Base-by-base conservation (phyloP, 1,140 invertebrate genomes). In the Bradynema listronoti region DNA sequence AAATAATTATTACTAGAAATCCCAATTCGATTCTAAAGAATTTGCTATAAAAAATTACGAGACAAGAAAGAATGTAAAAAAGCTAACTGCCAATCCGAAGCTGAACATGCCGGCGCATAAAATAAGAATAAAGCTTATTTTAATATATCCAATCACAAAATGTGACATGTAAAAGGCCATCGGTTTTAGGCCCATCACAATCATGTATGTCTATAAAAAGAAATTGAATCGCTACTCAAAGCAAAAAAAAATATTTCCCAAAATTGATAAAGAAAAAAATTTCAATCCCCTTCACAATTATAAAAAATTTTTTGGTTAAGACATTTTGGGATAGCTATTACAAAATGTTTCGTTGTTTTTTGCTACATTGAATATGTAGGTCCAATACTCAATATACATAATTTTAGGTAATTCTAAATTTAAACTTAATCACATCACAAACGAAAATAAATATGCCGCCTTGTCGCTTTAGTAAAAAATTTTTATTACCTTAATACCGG, bases 101-200 rank as follows among this genome's bases (percentile, higher is more conserved):
- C 39, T 29, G 22, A 65, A 63, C 11, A 46, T 27, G 4, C n/a
- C 56, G 1, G 63, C 33, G 1, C 58, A 60, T 19, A 56, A 46
- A 14, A 22, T 36, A 14, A 65, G 29, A 24, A 61, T 49, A 6
- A 67, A 24, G 1, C 30, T 32, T 14, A 73, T 49, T 61, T 69
- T 69, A 9, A 67, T 19, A 14, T 50, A n/a, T 14, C 62, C 67
- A 36, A 68, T 53, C 11, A 72, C 9, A 57, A 71, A 67, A 36
- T 69, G 67, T 3, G 67, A 66, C 9, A 34, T 56, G 30, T 69
- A 69, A 25, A 69, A 69, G 9, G 69, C 69, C 16, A 59, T 41
- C 6, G 67, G 58, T 30, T 69, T 36, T 24, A 69, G 43, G 19
- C 67, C 67, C 67, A 69, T 69, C 7, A 72, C 69, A 43, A 70